These are phyloP conservation scores for Archips crataeganus DNA, from an alignment of 2,888 invertebrate species.

Conservation along the genomic window DNA sequence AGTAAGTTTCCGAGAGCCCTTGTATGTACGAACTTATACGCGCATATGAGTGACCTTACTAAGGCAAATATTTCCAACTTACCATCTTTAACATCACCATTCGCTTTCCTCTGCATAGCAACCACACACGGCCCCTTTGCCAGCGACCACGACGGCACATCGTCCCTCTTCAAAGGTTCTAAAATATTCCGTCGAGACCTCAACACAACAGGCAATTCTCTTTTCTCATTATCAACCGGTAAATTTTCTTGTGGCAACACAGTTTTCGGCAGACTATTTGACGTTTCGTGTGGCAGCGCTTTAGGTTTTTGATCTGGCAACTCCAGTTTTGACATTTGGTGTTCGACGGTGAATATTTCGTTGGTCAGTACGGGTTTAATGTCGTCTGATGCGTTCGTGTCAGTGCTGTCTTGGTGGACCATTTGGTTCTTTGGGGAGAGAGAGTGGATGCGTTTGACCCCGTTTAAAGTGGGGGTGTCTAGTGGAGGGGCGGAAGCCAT, in stretches of 20 bases:
- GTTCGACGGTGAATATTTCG: slow-evolving; percentile 73
- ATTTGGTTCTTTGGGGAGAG: slow-evolving; percentile 61
- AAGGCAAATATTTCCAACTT: slow-evolving; percentile 29
- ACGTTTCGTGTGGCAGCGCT: slow-evolving; percentile 23
- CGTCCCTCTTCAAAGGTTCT: slow-evolving; percentile 75
- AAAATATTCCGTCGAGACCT: slow-evolving; percentile 73
- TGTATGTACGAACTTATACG: no score
- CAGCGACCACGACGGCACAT: slow-evolving; percentile 75
- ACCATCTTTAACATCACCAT: slow-evolving; percentile 51
- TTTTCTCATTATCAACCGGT: slow-evolving; percentile 42
- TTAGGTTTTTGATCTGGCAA: slow-evolving; percentile 44
- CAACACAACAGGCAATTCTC: slow-evolving; percentile 67
- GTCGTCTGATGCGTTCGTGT: slow-evolving; percentile 76
- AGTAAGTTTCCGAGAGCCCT: no score
- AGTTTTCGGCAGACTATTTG: slow-evolving; percentile 42
- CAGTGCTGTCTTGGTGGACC: slow-evolving; percentile 71
- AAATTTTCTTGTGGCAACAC: slow-evolving; percentile 57
- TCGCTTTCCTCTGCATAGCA: slow-evolving; percentile 67
- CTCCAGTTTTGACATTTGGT: slow-evolving; percentile 70
- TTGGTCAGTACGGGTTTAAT: slow-evolving; percentile 68
- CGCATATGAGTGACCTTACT: no score
- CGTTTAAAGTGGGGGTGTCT: slow-evolving; percentile 66
- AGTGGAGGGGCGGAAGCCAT: slow-evolving; percentile 78
- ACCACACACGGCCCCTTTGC: slow-evolving; percentile 78
- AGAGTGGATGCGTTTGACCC: slow-evolving; percentile 61